Evolutionary conservation across 2,113 vertebrate genomes (phyloP).

Genomic region (Myiozetetes cayanensis): DNA sequence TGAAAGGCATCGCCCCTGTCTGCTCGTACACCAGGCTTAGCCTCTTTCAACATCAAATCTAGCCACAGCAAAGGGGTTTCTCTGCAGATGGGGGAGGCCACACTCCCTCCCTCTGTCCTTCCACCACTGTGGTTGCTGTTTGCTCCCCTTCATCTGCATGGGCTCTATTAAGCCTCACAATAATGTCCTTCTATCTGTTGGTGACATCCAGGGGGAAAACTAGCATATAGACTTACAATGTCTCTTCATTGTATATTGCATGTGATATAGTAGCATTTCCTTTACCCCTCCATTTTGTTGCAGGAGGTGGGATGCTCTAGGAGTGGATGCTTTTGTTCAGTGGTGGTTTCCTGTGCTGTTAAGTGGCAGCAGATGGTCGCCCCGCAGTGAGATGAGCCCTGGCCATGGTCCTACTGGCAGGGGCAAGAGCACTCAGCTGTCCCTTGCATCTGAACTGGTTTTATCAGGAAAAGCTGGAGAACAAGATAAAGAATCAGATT

Average conservation of each 20-base stretch:
- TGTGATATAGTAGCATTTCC: neutral
- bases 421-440: conserved; percentile 65
- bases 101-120: neutral
- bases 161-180: neutral
- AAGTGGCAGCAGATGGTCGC: conserved; percentile 71
- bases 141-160: neutral
- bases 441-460: conserved; percentile 58
- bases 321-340: conserved; percentile 59
- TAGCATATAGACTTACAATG: neutral
- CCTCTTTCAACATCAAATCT: neutral
- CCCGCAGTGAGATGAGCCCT: conserved; percentile 62
- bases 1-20: neutral
- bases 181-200: neutral
- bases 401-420: conserved; percentile 68
- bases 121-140: neutral
- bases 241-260: neutral
- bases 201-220: neutral
- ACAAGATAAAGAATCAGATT: conserved; percentile 51
- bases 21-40: neutral
- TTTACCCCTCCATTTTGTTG: conserved; percentile 40
- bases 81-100: neutral
- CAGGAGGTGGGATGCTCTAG: conserved; percentile 45
- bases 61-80: neutral
- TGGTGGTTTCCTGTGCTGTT: conserved; percentile 67
- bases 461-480: conserved; percentile 61